Base-by-base conservation (phyloP, 2,888 invertebrate species). In the Drymonia ruficornis region DNA sequence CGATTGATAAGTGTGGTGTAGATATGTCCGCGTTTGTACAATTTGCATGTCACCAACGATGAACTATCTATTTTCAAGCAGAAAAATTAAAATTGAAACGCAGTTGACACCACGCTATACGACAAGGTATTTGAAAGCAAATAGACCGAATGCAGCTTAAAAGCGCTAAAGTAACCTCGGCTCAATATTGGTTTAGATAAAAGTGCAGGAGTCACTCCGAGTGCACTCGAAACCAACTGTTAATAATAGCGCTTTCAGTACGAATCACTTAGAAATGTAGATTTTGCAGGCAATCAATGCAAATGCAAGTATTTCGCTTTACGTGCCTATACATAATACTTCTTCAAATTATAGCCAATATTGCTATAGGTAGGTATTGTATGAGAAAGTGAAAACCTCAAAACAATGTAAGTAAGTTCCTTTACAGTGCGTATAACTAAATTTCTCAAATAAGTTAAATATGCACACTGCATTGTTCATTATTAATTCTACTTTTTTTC, bases 1-100 rank as follows among this genome's bases (percentile, higher is more conserved):
- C 46, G 46, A 49, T 56, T 53, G 38, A 65, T 53, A 42, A 42
- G 1, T 11, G n/a, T 42, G 18, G 15, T 40, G 13, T 1, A 15
- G 15, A 13, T 15, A 15, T 40, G 15, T 40, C n/a, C 40, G 4
- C 13, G 9, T 34, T 9, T 13, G 5, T 23, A 7, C 23, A 23
- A 23, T 23, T n/a, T n/a, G n/a, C 23, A 23, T 23, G 23, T 23
- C 23, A 4, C 7, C 23, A 2, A 23, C 3, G 23, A 23, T 23
- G 23, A 23, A 23, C 4, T 23, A 23, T 23, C 23, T 6, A 23
- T 36, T 9, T 36, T 36, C n/a, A n/a, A n/a, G n/a, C n/a, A n/a
- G n/a, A n/a, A n/a, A n/a, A n/a, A n/a, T n/a, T n/a, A 2, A 1
- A 36, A 36, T 3, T 36, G 1, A 36, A 36, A 36, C n/a, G 13